phyloP scores from a whole-genome alignment of 2,113 vertebrate species.

The Notarius quadriscutis region DNA sequence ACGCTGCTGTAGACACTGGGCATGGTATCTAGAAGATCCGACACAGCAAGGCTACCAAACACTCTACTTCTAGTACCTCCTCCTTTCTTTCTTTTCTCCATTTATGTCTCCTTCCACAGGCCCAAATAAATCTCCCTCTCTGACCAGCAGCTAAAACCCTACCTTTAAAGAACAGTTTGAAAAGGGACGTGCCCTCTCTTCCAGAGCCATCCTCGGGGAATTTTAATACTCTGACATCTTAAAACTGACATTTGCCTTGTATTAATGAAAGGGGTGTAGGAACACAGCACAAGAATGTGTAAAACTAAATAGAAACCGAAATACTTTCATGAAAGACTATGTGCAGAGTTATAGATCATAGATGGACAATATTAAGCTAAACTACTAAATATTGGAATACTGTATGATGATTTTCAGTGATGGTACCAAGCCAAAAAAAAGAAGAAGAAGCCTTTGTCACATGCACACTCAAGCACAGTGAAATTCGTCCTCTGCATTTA shows the following conservation, averaged over 20 bases:
- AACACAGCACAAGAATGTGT: background rate
- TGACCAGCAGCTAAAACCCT: conserved; percentile 47
- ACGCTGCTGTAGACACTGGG: conserved; percentile 8
- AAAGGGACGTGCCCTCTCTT: conserved; percentile 25
- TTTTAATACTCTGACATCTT: conserved; percentile 10
- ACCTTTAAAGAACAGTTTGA: conserved; percentile 43
- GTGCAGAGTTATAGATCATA: background rate
- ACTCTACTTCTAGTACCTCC: conserved; percentile 63
- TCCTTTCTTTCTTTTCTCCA: conserved; percentile 40
- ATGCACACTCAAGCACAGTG: too few relatives aligned
- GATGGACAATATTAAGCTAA: background rate
- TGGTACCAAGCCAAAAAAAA: background rate
- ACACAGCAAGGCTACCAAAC: conserved; percentile 53
- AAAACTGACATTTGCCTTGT: conserved; percentile 37
- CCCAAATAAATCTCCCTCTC: conserved; percentile 44
- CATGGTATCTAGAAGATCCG: background rate
- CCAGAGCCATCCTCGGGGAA: background rate
- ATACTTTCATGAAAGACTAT: background rate
- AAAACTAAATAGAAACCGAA: background rate
- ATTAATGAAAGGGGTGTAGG: background rate
- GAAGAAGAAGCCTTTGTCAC: too few relatives aligned
- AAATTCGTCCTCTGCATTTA: too few relatives aligned
- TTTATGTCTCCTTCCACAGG: conserved; percentile 31
- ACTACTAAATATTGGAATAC: background rate
- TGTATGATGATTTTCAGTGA: background rate